A percentile compares a stretch with the other conserved stretches of the same genome.
Conservation (phyloP, 2,888 invertebrate species). For the Hyles lineata region DNA sequence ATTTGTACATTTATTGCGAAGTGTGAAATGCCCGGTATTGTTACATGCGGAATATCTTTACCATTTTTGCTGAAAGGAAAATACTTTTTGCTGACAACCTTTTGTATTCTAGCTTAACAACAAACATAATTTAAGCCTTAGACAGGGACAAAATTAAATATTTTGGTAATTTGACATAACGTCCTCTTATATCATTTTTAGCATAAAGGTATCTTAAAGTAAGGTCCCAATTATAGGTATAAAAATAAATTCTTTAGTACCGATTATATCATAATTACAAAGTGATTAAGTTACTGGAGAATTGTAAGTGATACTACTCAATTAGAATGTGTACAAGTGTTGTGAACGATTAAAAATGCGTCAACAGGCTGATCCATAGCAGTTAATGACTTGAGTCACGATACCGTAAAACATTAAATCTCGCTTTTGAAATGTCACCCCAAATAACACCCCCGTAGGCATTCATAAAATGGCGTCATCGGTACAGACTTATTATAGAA, state of each 20-base stretch:
- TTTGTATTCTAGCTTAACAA: too few species aligned
- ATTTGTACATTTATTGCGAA: constrained; percentile 8
- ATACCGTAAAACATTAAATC: constrained; percentile 58
- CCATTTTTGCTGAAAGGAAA: constrained; percentile 1
- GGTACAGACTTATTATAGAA: constrained; percentile 48
- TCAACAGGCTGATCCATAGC: constrained; percentile 7
- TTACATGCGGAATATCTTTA: background rate
- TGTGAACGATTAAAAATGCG: constrained; percentile 1
- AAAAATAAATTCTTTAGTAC: too few species aligned
- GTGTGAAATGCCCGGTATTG: constrained; percentile 5
- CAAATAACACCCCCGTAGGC: constrained; percentile 60
- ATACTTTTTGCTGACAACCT: background rate
- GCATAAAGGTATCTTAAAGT: too few species aligned
- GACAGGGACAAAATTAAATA: too few species aligned
- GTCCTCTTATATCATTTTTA: too few species aligned
- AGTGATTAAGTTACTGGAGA: background rate
- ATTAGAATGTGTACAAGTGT: constrained; percentile 1
- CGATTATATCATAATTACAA: background rate
- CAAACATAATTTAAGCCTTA: too few species aligned
- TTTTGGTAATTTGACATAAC: too few species aligned
- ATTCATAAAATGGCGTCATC: constrained; percentile 67
- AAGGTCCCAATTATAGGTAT: too few species aligned
- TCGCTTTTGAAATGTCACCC: constrained; percentile 59
- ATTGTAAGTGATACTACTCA: background rate
- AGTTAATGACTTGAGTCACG: background rate